Conservation (phyloP, 30 jellyfish, hydroid and myxozoan species). For the Aurelia sp. region DNA sequence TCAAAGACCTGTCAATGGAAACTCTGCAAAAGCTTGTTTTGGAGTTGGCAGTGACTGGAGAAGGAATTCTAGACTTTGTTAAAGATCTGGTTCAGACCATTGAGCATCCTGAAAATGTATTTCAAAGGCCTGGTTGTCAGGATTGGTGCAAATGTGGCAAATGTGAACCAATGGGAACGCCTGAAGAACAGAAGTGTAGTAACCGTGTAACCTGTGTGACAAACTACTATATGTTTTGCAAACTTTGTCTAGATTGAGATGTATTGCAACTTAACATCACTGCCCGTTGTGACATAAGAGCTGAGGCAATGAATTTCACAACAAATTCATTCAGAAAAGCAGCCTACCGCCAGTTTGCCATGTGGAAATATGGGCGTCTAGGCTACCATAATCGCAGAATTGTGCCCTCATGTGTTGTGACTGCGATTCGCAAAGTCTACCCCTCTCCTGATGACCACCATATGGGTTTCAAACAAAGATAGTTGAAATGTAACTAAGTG, state of each 20-base stretch:
- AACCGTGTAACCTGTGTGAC: background rate
- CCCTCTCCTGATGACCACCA: slow-evolving; percentile 23
- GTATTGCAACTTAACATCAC: background rate
- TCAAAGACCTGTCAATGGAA: slow-evolving; percentile 36
- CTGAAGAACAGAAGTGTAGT: background rate
- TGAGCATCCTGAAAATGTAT: background rate
- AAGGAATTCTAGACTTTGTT: slow-evolving; percentile 29
- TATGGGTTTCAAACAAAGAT: slow-evolving; percentile 25
- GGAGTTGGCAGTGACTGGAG: slow-evolving; percentile 31
- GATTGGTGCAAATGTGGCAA: background rate
- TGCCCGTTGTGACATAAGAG: slow-evolving; percentile 10
- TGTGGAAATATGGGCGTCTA: slow-evolving; percentile 27
- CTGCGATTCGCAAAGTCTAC: background rate
- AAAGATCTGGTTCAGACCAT: background rate
- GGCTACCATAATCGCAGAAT: slow-evolving; percentile 7
- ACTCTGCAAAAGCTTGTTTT: slow-evolving; percentile 19
- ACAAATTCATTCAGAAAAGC: background rate
- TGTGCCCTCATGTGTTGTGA: slow-evolving; percentile 9
- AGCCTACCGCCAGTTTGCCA: slow-evolving; percentile 12
- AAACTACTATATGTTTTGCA: background rate
- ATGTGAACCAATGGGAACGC: background rate
- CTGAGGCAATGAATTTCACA: slow-evolving; percentile 14
- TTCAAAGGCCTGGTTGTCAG: background rate
- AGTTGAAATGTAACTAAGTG: background rate
- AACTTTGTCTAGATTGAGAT: slow-evolving; percentile 3